A percentile compares a stretch with the other conserved stretches of the same genome.
Conservation (phyloP, 1,140 invertebrate species). For the Cydia pomonella region DNA sequence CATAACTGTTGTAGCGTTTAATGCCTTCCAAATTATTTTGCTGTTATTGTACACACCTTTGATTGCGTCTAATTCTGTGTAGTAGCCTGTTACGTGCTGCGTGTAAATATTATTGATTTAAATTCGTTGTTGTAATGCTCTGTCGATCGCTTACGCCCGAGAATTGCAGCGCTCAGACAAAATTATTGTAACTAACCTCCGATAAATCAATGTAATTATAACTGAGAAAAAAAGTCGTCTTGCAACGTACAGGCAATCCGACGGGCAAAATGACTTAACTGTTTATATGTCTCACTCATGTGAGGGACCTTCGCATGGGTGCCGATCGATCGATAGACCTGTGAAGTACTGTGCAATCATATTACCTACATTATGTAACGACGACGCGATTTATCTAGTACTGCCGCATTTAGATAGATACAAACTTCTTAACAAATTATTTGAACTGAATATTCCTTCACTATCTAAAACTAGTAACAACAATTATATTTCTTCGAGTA, state of each 20-base stretch:
- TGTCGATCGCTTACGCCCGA: neutral
- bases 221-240: neutral
- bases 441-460: slow-evolving; percentile 61
- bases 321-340: neutral
- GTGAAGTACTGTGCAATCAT: neutral
- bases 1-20: slow-evolving; percentile 75
- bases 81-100: slow-evolving; percentile 41
- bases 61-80: slow-evolving; percentile 45
- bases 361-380: slow-evolving; percentile 7
- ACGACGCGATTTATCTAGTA: slow-evolving; percentile 6
- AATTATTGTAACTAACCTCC: neutral
- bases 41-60: slow-evolving; percentile 45
- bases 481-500: slow-evolving; percentile 45
- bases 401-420: slow-evolving; percentile 14
- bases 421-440: slow-evolving; percentile 18
- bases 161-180: neutral
- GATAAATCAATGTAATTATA: neutral
- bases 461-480: slow-evolving; percentile 47
- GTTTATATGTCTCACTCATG: neutral
- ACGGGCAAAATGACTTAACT: neutral
- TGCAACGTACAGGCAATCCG: neutral
- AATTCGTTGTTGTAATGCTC: slow-evolving; percentile 17
- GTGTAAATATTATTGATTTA: slow-evolving; percentile 37
- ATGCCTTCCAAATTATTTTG: slow-evolving; percentile 54
- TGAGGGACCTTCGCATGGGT: neutral